phyloP scores from a whole-genome alignment of 2,113 vertebrate species.

The Chroicocephalus ridibundus region DNA sequence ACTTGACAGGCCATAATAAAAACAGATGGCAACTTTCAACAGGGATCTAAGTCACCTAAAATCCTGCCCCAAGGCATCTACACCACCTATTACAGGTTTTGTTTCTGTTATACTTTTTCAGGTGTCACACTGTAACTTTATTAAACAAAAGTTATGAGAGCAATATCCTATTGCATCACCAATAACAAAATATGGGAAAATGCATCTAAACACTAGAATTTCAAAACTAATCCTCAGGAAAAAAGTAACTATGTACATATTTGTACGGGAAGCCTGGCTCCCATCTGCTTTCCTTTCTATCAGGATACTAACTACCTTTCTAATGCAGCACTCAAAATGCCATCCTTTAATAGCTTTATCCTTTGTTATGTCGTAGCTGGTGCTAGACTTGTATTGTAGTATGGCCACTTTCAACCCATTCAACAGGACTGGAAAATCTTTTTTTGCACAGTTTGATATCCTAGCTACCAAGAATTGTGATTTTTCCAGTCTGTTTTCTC shows the following conservation, averaged over 20 bases:
- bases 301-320: not conserved
- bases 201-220: not conserved
- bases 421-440: conserved; percentile 4
- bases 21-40: not conserved
- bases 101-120: not conserved
- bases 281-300: not conserved
- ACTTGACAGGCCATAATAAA: not conserved
- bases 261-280: not conserved
- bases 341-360: conserved; percentile 4
- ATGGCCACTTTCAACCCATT: not conserved
- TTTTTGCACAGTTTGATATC: conserved; percentile 39
- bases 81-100: not conserved
- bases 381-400: not conserved
- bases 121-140: not conserved
- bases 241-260: accelerated
- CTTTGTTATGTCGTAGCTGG: not conserved
- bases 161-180: not conserved
- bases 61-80: not conserved
- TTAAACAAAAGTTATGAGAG: not conserved
- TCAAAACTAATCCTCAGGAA: not conserved
- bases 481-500: not conserved
- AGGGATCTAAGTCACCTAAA: not conserved
- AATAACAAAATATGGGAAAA: not conserved
- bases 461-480: conserved; percentile 15
- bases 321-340: conserved; percentile 31